These are phyloP conservation scores for Leiothrix lutea DNA, from an alignment of 2,113 vertebrate genomes.

Conservation along the genomic window DNA sequence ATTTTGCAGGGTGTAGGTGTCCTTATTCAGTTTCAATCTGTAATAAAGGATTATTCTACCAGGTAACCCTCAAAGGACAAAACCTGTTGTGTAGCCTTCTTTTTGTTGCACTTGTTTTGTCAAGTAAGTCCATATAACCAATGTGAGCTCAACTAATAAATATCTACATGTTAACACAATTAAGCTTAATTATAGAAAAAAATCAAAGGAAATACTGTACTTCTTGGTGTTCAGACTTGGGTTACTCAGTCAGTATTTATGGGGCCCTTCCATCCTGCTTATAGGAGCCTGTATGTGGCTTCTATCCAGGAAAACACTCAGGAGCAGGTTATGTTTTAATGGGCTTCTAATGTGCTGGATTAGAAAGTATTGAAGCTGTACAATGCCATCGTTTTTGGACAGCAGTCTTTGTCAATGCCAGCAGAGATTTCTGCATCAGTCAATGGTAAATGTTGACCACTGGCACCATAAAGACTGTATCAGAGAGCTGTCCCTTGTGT, in stretches of 20 bases:
- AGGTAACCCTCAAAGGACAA: not conserved
- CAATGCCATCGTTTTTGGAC: not conserved
- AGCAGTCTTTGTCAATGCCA: not conserved
- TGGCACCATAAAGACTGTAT: not conserved
- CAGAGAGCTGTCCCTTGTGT: not conserved
- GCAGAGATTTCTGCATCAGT: not conserved
- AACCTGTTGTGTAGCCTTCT: not conserved
- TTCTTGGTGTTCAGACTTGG: not conserved
- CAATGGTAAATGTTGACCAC: not conserved
- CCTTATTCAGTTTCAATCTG: not conserved
- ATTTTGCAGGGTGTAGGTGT: not conserved
- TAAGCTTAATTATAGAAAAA: not conserved
- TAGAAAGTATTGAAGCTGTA: not conserved
- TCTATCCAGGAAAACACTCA: conserved; percentile 13
- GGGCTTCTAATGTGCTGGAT: not conserved
- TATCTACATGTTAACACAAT: not conserved
- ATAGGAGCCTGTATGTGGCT: not conserved
- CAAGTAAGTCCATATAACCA: not conserved
- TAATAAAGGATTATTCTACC: not conserved
- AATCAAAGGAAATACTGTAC: not conserved
- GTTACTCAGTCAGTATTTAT: not conserved
- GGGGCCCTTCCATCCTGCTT: not conserved
- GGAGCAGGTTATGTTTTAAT: not conserved
- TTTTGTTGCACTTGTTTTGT: not conserved
- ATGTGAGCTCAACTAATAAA: not conserved